Conservation (phyloP, 53 echinoderm and acorn worm species). For the Holothuria leucospilota region DNA sequence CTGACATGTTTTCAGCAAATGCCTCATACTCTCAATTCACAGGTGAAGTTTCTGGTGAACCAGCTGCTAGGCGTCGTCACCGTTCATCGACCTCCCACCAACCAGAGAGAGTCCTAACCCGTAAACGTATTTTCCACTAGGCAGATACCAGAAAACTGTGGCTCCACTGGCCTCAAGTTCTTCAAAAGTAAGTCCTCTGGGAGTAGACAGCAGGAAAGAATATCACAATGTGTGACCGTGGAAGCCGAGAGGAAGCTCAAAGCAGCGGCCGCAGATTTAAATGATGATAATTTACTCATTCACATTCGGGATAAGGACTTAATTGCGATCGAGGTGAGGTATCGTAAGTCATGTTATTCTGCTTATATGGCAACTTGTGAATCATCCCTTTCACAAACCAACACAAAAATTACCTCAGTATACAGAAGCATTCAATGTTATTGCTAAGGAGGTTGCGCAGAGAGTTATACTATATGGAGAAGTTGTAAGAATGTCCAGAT, state of each 20-base stretch:
- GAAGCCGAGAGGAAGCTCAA: background rate
- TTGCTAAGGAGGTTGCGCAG: background rate
- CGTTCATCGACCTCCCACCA: background rate
- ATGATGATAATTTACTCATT: slow-evolving; percentile 11
- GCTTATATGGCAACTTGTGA: background rate
- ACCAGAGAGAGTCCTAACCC: slow-evolving; percentile 2
- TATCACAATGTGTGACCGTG: background rate
- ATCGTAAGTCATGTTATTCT: slow-evolving; percentile 41
- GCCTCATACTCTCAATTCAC: background rate
- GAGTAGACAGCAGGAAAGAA: background rate
- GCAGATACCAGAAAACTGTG: slow-evolving; percentile 15
- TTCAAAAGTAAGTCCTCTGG: background rate
- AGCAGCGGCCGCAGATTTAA: background rate
- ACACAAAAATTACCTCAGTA: background rate
- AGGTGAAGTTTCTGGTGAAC: slow-evolving; percentile 25
- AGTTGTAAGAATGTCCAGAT: slow-evolving; percentile 7
- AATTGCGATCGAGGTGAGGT: slow-evolving; percentile 33
- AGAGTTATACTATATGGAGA: slow-evolving; percentile 12
- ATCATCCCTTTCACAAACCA: background rate
- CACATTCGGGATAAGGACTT: slow-evolving; percentile 29
- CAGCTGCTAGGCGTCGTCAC: background rate
- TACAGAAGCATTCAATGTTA: background rate
- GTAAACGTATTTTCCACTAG: slow-evolving; percentile 5
- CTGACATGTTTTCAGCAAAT: too few relatives aligned
- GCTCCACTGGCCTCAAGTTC: background rate